Evolutionary conservation across 2,797 vertebrate species (phyloP).

Genomic region (Poeciliopsis infans): DNA sequence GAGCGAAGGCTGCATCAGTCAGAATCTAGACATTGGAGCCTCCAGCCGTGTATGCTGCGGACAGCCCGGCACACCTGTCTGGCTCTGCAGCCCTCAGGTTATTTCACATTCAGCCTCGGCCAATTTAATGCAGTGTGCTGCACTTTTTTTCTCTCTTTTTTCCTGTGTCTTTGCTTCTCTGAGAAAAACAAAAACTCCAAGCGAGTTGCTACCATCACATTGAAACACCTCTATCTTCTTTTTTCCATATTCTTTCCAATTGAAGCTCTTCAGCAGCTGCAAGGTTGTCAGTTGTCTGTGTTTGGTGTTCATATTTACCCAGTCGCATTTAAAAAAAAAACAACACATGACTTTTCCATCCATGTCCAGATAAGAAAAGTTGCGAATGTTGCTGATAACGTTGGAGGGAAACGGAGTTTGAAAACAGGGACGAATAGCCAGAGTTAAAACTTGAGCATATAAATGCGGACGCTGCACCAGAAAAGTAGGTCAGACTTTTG

Average conservation of each 20-base stretch:
- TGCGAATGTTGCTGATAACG: slow-evolving; percentile 37
- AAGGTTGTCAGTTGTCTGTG: neutral
- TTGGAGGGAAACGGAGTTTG: slow-evolving; percentile 34
- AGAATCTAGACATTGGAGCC: slow-evolving; percentile 49
- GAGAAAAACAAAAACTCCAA: neutral
- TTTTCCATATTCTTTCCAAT: neutral
- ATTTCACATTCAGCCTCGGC: slow-evolving; percentile 33
- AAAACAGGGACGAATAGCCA: slow-evolving; percentile 14
- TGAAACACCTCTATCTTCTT: slow-evolving; percentile 6
- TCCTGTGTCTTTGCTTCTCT: slow-evolving; percentile 8
- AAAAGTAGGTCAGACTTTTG: slow-evolving; percentile 67
- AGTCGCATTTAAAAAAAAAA: slow-evolving; percentile 78
- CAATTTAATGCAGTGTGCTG: slow-evolving; percentile 26
- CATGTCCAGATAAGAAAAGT: slow-evolving; percentile 78
- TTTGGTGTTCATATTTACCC: slow-evolving; percentile 50
- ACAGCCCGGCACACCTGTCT: slow-evolving; percentile 76
- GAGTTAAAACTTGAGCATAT: slow-evolving; percentile 39
- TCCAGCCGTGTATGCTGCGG: slow-evolving; percentile 54
- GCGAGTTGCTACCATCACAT: slow-evolving; percentile 43
- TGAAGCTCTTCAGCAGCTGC: neutral
- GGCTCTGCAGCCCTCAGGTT: slow-evolving; percentile 59
- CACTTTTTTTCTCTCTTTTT: slow-evolving; percentile 15
- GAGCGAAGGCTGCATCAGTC: slow-evolving; percentile 52
- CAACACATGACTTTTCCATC: slow-evolving; percentile 78
- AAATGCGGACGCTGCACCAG: slow-evolving; percentile 53